Conservation (phyloP, 2,113 vertebrate genomes). For the Zapus hudsonius region DNA sequence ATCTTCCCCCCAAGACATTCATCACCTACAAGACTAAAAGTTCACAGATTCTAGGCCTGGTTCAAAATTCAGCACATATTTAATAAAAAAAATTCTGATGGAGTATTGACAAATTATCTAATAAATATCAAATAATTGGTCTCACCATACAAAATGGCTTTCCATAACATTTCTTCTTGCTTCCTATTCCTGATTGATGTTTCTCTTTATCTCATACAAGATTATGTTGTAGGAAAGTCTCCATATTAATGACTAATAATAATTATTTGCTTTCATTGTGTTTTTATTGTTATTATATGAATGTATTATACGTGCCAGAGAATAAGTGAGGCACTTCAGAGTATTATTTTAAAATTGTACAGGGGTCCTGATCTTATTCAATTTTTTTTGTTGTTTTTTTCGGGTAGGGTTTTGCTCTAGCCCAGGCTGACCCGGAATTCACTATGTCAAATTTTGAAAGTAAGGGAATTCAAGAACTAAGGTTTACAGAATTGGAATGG, state of each 20-base stretch:
- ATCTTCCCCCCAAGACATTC: neutral
- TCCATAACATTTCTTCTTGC: neutral
- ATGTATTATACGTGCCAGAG: neutral
- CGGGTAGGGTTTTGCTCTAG: too few species aligned
- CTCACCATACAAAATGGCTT: neutral
- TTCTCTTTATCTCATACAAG: neutral
- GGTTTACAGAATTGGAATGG: neutral
- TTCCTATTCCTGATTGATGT: neutral
- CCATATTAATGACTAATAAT: neutral
- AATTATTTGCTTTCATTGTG: neutral
- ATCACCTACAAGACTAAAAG: neutral
- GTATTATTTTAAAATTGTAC: slow-evolving; percentile 23
- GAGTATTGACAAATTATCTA: too few species aligned
- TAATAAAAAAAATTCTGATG: slow-evolving; percentile 16
- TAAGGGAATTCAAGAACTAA: neutral
- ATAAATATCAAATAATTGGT: neutral
- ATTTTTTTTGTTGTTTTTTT: too few species aligned
- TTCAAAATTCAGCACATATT: neutral
- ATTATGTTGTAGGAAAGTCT: neutral
- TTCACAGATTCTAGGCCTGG: neutral
- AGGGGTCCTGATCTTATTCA: neutral
- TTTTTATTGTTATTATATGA: neutral
- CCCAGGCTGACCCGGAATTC: too few species aligned
- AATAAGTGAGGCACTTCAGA: neutral
- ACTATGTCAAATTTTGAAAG: slow-evolving; percentile 31